Evolutionary conservation across 2,797 vertebrate genomes (phyloP), one percentile per base, ranked within the genome.

Genomic region (Scolopax bukidnonensis): DNA sequence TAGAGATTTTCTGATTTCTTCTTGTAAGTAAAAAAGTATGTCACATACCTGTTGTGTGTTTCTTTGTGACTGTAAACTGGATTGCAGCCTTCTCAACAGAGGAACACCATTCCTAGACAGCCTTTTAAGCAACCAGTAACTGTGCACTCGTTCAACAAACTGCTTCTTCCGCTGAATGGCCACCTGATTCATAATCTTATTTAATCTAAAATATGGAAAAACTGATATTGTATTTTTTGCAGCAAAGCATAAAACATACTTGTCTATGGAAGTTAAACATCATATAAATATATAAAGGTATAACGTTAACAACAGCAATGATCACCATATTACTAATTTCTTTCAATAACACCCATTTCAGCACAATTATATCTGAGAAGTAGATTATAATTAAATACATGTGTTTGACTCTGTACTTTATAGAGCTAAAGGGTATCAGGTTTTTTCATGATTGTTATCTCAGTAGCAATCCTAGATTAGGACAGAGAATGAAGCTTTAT

Each of bases 81-180:
- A 99, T 88, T 99, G 99, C 32, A 99, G 98, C 57, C 99, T 98
- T 96, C 99, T 98, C 97, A 99, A 98, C 91, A 99, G 98, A 11
- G 99, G 99, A 33, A 99, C 98, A 43, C 99, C 99, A 7, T 99
- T 99, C 96, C 99, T 98, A 57, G 99, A 99, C 87, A 99, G 98
- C 82, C 99, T 98, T 97, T 99, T 99, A 75, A 99, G 98, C 24
- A 98, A 98, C 99, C 99, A 99, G 98, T 99, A 99, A 98, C 98
- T 99, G 93, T 99, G 98, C 16, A 98, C 99, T 86, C 99, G 98
- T 97, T 99, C 99, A 76, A 99, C 98, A 95, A 99, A 99, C 28
- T 98, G 99, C 97, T 98, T 99, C 98, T 99, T 99, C 98, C 99
- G 99, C 96, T 99, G 99, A 93, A 99, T 97, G 73, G 99, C 99